A percentile compares a stretch with the other conserved stretches of the same genome.
phyloP scores from a whole-genome alignment of 2,888 invertebrate genomes.

The Hemaris fuciformis region DNA sequence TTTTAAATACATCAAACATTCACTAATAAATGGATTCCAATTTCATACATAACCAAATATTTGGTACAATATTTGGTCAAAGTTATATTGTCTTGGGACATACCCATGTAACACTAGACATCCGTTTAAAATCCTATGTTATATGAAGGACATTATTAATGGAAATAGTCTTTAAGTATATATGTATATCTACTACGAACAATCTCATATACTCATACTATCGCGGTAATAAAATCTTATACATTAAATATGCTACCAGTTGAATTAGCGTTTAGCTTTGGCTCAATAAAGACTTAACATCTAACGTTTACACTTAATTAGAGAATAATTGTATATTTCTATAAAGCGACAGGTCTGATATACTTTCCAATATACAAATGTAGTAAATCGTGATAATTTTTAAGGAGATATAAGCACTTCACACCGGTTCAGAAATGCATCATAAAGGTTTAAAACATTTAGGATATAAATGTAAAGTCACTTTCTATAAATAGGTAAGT shows the following conservation, averaged over 20 bases:
- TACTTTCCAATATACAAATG: conserved; percentile 29
- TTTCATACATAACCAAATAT: conserved; percentile 68
- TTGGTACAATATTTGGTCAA: conserved; percentile 72
- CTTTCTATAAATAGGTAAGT: conserved; percentile 23
- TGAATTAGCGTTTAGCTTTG: conserved; percentile 58
- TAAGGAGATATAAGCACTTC: background rate
- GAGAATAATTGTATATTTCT: conserved; percentile 19
- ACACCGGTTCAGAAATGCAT: background rate
- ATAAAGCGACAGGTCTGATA: conserved; percentile 29
- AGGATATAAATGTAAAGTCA: conserved; percentile 22
- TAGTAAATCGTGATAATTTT: conserved; percentile 11
- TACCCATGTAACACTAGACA: conserved; percentile 42
- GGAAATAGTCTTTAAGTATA: conserved; percentile 19
- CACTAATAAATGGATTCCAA: conserved; percentile 57
- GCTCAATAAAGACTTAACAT: conserved; percentile 46
- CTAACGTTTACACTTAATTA: conserved; percentile 31
- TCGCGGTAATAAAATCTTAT: conserved; percentile 46
- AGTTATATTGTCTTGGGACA: conserved; percentile 71
- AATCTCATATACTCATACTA: conserved; percentile 35
- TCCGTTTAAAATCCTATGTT: conserved; percentile 38
- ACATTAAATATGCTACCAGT: conserved; percentile 36
- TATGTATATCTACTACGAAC: conserved; percentile 24
- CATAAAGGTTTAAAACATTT: conserved; percentile 1
- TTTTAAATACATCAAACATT: conserved; percentile 55
- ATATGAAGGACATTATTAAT: conserved; percentile 22